phyloP scores from a whole-genome alignment of 2,797 vertebrate genomes.

The Bovichtus diacanthus region DNA sequence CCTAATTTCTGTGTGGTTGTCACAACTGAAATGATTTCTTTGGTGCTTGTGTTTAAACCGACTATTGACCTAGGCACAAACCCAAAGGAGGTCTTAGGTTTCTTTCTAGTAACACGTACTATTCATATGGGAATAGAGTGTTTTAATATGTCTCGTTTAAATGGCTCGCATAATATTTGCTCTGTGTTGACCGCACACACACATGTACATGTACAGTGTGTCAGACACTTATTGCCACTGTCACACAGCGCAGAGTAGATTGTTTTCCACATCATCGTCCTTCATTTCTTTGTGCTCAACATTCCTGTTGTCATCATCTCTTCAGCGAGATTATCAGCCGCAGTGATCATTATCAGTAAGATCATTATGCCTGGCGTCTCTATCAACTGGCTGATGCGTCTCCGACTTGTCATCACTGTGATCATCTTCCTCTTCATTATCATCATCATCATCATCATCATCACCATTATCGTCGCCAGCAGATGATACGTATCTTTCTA shows the following conservation, averaged over 20 bases:
- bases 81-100: not conserved
- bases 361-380: slow-evolving; percentile 54
- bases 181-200: not conserved
- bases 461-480: slow-evolving; percentile 31
- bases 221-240: slow-evolving; percentile 14
- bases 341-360: slow-evolving; percentile 54
- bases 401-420: slow-evolving; percentile 37
- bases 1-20: too few species aligned
- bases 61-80: too few species aligned
- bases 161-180: not conserved
- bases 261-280: slow-evolving; percentile 43
- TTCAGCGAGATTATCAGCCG: slow-evolving; percentile 62
- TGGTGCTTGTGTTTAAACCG: too few species aligned
- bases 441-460: slow-evolving; percentile 20
- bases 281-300: slow-evolving; percentile 57
- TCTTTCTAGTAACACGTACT: not conserved
- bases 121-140: not conserved
- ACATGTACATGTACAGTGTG: not conserved
- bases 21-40: too few species aligned
- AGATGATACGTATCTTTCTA: slow-evolving; percentile 50
- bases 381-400: slow-evolving; percentile 50
- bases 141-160: not conserved
- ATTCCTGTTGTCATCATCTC: slow-evolving; percentile 58
- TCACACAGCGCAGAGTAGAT: slow-evolving; percentile 6
- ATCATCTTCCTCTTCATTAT: slow-evolving; percentile 32